A percentile compares a stretch with the other conserved stretches of the same genome.
Conservation (phyloP, 2,797 vertebrate species). For the Caiman crocodilus region DNA sequence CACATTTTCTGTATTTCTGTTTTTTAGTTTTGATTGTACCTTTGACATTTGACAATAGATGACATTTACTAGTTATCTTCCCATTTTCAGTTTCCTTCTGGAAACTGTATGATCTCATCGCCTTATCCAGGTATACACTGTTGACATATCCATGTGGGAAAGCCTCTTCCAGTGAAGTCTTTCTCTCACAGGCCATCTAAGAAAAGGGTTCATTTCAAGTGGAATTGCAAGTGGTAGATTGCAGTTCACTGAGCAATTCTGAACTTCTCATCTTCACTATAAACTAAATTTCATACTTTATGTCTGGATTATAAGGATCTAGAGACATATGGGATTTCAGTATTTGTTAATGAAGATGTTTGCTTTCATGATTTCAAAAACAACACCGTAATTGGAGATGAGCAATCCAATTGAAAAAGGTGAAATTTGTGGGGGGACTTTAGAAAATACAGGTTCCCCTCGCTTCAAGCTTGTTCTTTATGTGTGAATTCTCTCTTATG, state of each 20-base stretch:
- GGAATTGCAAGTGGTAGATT: neutral
- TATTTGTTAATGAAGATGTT: neutral
- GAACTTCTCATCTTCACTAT: neutral
- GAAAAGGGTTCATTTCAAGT: neutral
- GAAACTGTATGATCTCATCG: neutral
- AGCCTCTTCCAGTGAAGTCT: too few relatives aligned
- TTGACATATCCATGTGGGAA: too few relatives aligned
- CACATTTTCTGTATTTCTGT: conserved; percentile 10
- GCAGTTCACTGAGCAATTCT: neutral
- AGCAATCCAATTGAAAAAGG: neutral
- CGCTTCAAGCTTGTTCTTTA: too few relatives aligned
- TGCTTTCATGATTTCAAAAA: neutral
- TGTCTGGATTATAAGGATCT: neutral
- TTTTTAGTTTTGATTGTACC: conserved; percentile 5
- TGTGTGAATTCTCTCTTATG: too few relatives aligned
- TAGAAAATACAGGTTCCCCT: neutral
- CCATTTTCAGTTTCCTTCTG: neutral
- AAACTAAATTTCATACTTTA: conserved; percentile 21
- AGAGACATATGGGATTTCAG: neutral
- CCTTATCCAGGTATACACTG: neutral
- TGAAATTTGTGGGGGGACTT: neutral
- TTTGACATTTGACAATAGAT: conserved; percentile 20
- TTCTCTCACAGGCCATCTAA: neutral
- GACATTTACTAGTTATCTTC: neutral
- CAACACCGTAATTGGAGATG: neutral